phyloP scores from a whole-genome alignment of 2,888 invertebrate species.

The Drosophila acutilabella region DNA sequence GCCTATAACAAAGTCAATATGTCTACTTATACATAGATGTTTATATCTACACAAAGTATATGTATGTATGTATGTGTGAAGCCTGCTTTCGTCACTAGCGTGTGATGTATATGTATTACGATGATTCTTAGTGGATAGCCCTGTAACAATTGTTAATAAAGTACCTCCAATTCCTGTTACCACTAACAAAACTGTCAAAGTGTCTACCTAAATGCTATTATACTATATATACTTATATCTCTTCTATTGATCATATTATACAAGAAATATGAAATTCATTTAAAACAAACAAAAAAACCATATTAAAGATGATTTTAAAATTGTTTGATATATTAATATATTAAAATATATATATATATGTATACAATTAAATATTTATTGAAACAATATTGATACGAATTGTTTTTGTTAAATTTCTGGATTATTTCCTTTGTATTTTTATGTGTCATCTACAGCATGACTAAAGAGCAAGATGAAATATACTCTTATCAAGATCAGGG shows the following conservation, averaged over 20 bases:
- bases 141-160: constrained; percentile 51
- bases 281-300: neutral
- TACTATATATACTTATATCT: constrained; percentile 12
- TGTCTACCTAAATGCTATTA: constrained; percentile 39
- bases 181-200: constrained; percentile 33
- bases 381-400: constrained; percentile 18
- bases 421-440: constrained; percentile 4
- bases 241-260: constrained; percentile 25
- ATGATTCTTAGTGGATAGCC: constrained; percentile 16
- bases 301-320: constrained; percentile 44
- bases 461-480: constrained; percentile 8
- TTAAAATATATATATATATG: constrained; percentile 45
- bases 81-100: no score
- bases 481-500: constrained; percentile 16
- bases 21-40: constrained; percentile 12
- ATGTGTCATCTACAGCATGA: constrained; percentile 15
- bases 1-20: constrained; percentile 8
- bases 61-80: no score
- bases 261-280: constrained; percentile 21
- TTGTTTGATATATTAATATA: constrained; percentile 51
- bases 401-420: constrained; percentile 8
- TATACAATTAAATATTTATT: constrained; percentile 67
- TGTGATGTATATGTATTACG: neutral
- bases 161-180: constrained; percentile 44
- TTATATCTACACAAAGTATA: constrained; percentile 7